phyloP scores from a whole-genome alignment of 2,113 vertebrate genomes.

The Pseudorasbora parva region DNA sequence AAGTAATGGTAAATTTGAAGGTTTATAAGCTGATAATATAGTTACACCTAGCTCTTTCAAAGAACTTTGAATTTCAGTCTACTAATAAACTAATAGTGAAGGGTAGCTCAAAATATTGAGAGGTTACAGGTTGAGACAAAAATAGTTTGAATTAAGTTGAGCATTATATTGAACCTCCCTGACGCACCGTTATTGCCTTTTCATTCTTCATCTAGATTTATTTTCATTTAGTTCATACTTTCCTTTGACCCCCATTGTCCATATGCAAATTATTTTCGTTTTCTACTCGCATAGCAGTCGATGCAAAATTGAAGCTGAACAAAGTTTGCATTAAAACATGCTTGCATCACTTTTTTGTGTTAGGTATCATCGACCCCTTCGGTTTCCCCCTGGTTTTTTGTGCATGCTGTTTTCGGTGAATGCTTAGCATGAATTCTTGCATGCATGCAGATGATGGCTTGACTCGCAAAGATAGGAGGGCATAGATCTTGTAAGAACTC shows the following conservation, averaged over 20 bases:
- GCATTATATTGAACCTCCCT: conserved; percentile 34
- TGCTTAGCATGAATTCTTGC: conserved; percentile 54
- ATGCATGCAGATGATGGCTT: conserved; percentile 51
- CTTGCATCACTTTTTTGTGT: conserved; percentile 63
- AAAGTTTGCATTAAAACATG: conserved; percentile 34
- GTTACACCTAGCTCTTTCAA: not conserved
- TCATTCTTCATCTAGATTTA: conserved; percentile 60
- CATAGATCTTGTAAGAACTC: conserved; percentile 27
- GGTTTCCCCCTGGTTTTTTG: conserved; percentile 60
- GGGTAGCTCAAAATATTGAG: not conserved
- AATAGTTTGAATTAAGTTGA: not conserved
- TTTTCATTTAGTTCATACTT: conserved; percentile 65
- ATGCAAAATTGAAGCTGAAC: conserved; percentile 53
- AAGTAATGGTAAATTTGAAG: not conserved
- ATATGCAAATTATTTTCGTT: conserved; percentile 54
- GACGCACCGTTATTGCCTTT: conserved; percentile 52
- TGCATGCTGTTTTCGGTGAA: conserved; percentile 54
- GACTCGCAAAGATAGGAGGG: conserved; percentile 1
- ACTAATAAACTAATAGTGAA: not conserved
- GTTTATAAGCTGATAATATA: not conserved
- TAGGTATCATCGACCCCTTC: conserved; percentile 58
- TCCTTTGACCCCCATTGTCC: conserved; percentile 67
- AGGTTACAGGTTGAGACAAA: not conserved
- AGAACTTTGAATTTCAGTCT: not conserved
- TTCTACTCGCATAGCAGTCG: conserved; percentile 54